phyloP scores from a whole-genome alignment of 2,113 vertebrate genomes.

The Microtus montanus region DNA sequence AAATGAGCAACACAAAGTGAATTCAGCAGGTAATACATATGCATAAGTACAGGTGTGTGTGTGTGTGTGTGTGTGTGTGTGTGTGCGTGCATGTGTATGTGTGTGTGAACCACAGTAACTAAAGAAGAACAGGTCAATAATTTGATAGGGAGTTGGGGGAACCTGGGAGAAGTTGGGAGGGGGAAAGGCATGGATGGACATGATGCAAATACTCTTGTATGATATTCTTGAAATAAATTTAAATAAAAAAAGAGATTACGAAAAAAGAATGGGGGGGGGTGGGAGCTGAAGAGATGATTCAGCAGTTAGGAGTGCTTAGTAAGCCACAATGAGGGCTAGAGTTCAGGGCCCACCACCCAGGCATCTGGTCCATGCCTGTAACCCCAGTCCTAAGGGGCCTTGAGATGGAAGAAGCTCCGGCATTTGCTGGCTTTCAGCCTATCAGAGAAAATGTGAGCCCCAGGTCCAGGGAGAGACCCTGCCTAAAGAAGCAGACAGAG shows the following conservation, averaged over 20 bases:
- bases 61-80: background rate
- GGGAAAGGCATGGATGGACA: background rate
- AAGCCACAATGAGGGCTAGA: background rate
- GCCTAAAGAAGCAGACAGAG: background rate
- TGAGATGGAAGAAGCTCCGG: background rate
- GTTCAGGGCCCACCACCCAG: background rate
- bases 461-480: background rate
- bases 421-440: background rate
- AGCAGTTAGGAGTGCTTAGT: background rate
- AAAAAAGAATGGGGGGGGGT: background rate
- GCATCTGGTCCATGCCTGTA: background rate
- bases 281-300: background rate
- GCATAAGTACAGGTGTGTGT: background rate
- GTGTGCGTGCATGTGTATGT: background rate
- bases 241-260: background rate
- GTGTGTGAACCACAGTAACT: background rate
- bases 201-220: background rate
- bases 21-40: background rate
- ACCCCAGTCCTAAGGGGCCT: background rate
- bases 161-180: background rate
- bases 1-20: background rate
- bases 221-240: background rate
- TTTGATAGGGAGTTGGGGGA: background rate
- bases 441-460: background rate
- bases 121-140: background rate